A percentile compares a stretch with the other conserved stretches of the same genome.
These are phyloP conservation scores for Stomorhina lunata DNA, from an alignment of 2,888 invertebrate genomes.

Conservation along the genomic window DNA sequence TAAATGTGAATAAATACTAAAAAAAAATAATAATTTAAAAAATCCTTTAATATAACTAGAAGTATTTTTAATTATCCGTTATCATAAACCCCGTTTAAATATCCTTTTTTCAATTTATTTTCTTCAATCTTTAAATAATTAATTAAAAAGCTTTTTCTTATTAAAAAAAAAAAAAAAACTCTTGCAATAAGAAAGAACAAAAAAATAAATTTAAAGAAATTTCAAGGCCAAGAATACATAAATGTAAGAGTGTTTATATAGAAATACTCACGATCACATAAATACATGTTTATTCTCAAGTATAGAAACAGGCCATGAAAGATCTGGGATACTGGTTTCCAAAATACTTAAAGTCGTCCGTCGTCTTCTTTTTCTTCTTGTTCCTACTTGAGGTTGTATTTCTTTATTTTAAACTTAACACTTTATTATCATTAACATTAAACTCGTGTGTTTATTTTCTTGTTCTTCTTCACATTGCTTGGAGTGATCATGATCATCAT, in stretches of 20 bases:
- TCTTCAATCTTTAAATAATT: slow-evolving; percentile 7
- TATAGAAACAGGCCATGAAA: slow-evolving; percentile 18
- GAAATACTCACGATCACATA: neutral
- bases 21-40: too few species aligned
- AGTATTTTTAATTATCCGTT: too few species aligned
- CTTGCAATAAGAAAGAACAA: neutral
- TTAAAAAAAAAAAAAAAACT: neutral
- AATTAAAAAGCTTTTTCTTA: slow-evolving; percentile 18
- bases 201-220: slow-evolving; percentile 36
- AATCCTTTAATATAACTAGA: too few species aligned
- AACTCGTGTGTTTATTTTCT: slow-evolving; percentile 28
- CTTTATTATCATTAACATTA: slow-evolving; percentile 50
- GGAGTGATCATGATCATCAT: neutral
- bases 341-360: slow-evolving; percentile 18
- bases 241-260: slow-evolving; percentile 10
- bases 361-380: neutral
- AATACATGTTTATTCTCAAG: slow-evolving; percentile 10
- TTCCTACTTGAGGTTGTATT: too few species aligned
- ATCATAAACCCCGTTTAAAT: neutral
- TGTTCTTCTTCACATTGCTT: slow-evolving; percentile 15
- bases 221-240: slow-evolving; percentile 55
- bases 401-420: slow-evolving; percentile 48
- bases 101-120: slow-evolving; percentile 5
- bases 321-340: slow-evolving; percentile 44
- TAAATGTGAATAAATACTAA: too few species aligned